Evolutionary conservation across 2,888 invertebrate genomes (phyloP).

Genomic region (Meta bourneti): DNA sequence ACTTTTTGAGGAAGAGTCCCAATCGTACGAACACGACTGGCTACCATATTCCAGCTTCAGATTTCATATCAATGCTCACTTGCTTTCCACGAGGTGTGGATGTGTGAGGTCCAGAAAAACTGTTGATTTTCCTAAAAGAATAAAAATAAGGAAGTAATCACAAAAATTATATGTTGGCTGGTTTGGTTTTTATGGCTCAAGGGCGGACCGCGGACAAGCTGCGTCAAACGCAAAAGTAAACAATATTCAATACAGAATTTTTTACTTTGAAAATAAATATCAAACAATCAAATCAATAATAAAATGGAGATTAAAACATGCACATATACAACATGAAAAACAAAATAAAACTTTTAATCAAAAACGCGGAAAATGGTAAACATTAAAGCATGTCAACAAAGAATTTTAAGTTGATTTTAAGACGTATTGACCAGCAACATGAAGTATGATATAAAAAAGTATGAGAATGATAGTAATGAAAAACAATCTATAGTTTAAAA

Average conservation of each 20-base stretch:
- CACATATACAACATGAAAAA: too few species aligned
- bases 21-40: too few species aligned
- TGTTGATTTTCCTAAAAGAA: constrained; percentile 71
- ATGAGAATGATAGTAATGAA: too few species aligned
- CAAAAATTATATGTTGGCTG: background rate
- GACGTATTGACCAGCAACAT: too few species aligned
- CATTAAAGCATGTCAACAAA: too few species aligned
- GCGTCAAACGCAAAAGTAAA: background rate
- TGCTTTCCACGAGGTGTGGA: constrained; percentile 31
- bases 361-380: too few species aligned
- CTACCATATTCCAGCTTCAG: constrained; percentile 70
- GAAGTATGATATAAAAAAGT: too few species aligned
- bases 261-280: background rate
- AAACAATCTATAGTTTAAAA: too few species aligned
- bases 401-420: too few species aligned
- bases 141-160: background rate
- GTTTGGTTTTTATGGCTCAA: background rate
- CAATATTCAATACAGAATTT: background rate
- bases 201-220: too few species aligned
- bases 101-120: constrained; percentile 66
- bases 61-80: constrained; percentile 65
- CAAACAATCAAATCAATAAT: background rate
- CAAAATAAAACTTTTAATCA: too few species aligned
- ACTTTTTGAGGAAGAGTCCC: constrained; percentile 2
- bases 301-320: too few species aligned